Conservation (phyloP, 2,888 invertebrate species). For the Brachyopa scutellaris region DNA sequence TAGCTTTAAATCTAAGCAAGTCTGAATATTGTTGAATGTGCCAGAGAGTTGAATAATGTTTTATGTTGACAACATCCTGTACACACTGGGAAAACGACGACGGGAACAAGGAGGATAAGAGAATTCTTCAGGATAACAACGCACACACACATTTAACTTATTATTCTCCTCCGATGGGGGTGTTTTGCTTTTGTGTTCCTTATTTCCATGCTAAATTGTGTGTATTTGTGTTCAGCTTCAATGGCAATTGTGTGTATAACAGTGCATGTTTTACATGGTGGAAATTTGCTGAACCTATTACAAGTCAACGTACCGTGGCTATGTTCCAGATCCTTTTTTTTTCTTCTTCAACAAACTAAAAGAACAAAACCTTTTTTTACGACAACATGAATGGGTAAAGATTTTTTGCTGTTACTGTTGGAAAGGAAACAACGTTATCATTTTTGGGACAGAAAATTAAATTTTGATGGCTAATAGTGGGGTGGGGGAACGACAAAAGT, state of each 20-base stretch:
- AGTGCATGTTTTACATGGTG: slow-evolving; percentile 52
- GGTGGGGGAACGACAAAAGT: neutral
- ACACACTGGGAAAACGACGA: neutral
- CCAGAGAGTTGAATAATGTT: slow-evolving; percentile 59
- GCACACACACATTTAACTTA: slow-evolving; percentile 40
- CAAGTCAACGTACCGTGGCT: slow-evolving; percentile 36
- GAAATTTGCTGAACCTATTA: slow-evolving; percentile 57
- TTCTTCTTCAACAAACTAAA: neutral
- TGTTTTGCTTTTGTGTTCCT: neutral
- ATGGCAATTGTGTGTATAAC: slow-evolving; percentile 33
- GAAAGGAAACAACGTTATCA: too few species aligned
- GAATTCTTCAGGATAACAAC: slow-evolving; percentile 51
- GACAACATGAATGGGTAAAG: slow-evolving; percentile 39
- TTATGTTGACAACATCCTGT: slow-evolving; percentile 65
- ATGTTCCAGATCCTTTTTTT: slow-evolving; percentile 2
- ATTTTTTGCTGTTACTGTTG: neutral
- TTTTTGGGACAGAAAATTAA: slow-evolving; percentile 58
- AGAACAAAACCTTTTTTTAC: slow-evolving; percentile 23
- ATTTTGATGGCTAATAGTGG: slow-evolving; percentile 42
- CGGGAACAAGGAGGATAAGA: neutral
- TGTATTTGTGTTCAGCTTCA: slow-evolving; percentile 7
- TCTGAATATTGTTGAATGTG: slow-evolving; percentile 41
- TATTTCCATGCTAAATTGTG: neutral
- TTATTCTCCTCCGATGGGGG: slow-evolving; percentile 1
- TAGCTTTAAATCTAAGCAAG: slow-evolving; percentile 52